Evolutionary conservation across 2,797 vertebrate genomes (phyloP), one percentile per base, ranked within the genome.

Genomic region (Pangasius krempfi): DNA sequence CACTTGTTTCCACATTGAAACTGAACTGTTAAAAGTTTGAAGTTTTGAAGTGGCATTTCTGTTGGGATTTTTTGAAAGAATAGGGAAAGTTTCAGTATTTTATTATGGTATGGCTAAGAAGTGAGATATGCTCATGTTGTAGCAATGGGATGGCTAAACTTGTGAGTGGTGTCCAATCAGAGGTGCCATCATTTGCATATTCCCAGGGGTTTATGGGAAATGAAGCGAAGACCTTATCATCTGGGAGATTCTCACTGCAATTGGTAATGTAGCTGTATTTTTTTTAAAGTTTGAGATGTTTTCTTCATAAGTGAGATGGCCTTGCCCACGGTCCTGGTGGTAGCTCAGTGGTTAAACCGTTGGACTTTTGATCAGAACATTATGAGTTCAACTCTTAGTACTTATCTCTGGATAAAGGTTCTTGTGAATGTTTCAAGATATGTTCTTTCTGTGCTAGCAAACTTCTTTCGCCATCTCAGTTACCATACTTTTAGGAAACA

Each of bases 311-410:
- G 7, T 10, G 60, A 64, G 58, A 22, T 13, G 10, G 2, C 0
- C 52, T 13, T 5, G 8, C 1, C 7, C 8, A 7, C 9, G 44
- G 8, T 47, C 8, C 44, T 12, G 20, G 37, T 10, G 68, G 33
- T 37, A 9, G 68, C 20, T 5, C 1, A 25, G 37, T 25, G 72
- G 72, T 75, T 75, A 27, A 75, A 1, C 4, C 27, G 22, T 1
- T 27, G 4, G 4, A 5, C 40, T 27, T 6, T 2, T 37, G 44
- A 0, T 27, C 10, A 27, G 70, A 73, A 25, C 9, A 4, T 25
- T 8, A 4, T 78, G 27, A 30, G n/a, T 12, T 56, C n/a, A 33
- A 30, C 3, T 33, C 4, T 1, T 0, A 20, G 16, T 2, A 14
- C 5, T 44, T 12, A 4, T 40, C 8, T 20, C 6, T 18, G 1